phyloP scores from a whole-genome alignment of 2,888 invertebrate species.

The Sesia bembeciformis region DNA sequence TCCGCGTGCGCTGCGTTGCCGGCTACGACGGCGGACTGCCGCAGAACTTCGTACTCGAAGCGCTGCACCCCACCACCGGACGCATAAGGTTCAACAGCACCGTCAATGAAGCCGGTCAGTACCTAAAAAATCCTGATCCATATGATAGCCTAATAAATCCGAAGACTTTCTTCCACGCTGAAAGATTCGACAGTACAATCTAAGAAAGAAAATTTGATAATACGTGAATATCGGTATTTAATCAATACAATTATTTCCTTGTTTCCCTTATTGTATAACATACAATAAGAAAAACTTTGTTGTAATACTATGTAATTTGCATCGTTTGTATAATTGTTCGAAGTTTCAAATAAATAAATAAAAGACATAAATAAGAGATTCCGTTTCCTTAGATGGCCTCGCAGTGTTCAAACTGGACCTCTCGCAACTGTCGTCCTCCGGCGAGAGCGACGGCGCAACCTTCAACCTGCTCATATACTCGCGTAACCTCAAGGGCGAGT shows the following conservation, averaged over 20 bases:
- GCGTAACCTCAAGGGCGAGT: slow-evolving; percentile 88
- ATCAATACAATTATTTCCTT: no score
- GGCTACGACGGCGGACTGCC: slow-evolving; percentile 93
- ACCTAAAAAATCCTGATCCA: background rate
- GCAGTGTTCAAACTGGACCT: slow-evolving; percentile 72
- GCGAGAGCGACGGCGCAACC: slow-evolving; percentile 67
- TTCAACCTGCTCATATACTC: slow-evolving; percentile 87
- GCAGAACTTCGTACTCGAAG: slow-evolving; percentile 88
- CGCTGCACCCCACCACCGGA: slow-evolving; percentile 83
- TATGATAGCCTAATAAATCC: no score
- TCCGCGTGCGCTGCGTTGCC: slow-evolving; percentile 88
- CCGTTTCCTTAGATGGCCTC: slow-evolving; percentile 42
- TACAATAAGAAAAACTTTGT: no score
- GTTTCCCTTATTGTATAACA: no score
- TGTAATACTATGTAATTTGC: no score
- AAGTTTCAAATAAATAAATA: background rate
- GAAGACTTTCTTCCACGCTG: no score
- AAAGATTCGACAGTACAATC: no score
- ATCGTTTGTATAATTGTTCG: no score
- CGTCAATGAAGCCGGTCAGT: slow-evolving; percentile 65
- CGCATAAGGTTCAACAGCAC: slow-evolving; percentile 81
- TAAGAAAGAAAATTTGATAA: no score
- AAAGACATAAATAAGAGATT: background rate
- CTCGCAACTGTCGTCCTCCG: slow-evolving; percentile 73
- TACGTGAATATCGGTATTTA: no score